phyloP scores from a whole-genome alignment of 1,140 invertebrate species.

The Galendromus occidentalis region DNA sequence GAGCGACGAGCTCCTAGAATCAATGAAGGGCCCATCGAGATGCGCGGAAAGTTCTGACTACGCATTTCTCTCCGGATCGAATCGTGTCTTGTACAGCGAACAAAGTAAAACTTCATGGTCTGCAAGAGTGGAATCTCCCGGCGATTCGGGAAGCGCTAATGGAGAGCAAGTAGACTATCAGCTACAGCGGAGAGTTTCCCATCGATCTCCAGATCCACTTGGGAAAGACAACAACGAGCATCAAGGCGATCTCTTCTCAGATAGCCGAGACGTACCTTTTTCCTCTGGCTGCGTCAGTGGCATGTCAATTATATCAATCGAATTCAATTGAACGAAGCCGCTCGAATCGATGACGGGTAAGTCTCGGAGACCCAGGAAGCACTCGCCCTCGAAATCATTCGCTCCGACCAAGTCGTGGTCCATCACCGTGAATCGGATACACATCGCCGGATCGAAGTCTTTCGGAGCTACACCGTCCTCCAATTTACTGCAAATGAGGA shows the following conservation, averaged over 20 bases:
- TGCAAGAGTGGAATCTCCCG: background rate
- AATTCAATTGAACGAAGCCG: conserved; percentile 49
- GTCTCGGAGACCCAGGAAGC: conserved; percentile 60
- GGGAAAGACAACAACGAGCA: background rate
- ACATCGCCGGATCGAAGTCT: background rate
- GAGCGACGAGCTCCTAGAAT: no score
- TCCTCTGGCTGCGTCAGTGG: conserved; percentile 71
- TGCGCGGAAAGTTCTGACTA: no score
- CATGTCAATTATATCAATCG: conserved; percentile 43
- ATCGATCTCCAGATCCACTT: background rate
- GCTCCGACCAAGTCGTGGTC: conserved; percentile 83
- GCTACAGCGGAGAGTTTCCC: background rate
- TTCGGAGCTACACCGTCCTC: no score
- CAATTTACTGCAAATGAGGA: no score
- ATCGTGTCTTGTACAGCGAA: no score
- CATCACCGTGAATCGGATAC: conserved; percentile 76
- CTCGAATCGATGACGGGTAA: conserved; percentile 45
- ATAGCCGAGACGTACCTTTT: conserved; percentile 45
- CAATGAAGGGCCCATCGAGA: no score
- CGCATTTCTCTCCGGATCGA: no score
- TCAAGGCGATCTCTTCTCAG: background rate
- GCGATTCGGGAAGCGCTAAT: background rate
- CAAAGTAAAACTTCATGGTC: no score
- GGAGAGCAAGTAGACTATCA: background rate
- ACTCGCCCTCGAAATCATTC: conserved; percentile 90